phyloP scores from a whole-genome alignment of 2,888 invertebrate species.

The Teinopalpus imperialis region DNA sequence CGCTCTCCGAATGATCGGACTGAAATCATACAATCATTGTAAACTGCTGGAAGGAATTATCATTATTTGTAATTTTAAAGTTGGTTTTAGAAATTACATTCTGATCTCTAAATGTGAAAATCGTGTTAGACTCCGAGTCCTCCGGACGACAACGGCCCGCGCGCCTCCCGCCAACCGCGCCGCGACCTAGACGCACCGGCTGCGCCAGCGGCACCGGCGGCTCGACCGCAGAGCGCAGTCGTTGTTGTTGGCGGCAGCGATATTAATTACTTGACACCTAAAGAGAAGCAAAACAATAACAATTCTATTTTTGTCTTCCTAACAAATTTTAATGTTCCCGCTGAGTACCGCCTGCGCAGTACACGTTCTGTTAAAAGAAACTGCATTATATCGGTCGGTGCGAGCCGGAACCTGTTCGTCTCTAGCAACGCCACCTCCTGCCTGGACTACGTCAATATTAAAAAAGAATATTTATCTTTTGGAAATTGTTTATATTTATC shows the following conservation, averaged over 20 bases:
- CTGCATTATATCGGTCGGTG: too few species aligned
- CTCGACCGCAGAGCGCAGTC: too few species aligned
- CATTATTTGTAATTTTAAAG: slow-evolving; percentile 73
- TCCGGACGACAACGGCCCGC: slow-evolving; percentile 43
- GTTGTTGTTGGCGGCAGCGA: slow-evolving; percentile 14
- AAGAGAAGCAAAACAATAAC: neutral
- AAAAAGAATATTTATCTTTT: slow-evolving; percentile 52
- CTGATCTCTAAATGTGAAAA: slow-evolving; percentile 78
- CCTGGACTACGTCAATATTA: slow-evolving; percentile 50
- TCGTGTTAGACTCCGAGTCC: slow-evolving; percentile 51
- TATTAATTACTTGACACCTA: neutral
- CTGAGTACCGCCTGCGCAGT: too few species aligned
- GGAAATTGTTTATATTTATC: slow-evolving; percentile 61
- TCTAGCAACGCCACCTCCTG: slow-evolving; percentile 48
- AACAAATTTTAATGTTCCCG: too few species aligned
- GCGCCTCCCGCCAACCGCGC: slow-evolving; percentile 45
- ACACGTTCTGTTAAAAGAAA: too few species aligned
- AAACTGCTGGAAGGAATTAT: slow-evolving; percentile 75
- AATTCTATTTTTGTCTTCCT: too few species aligned
- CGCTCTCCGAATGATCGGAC: neutral
- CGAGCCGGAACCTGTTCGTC: too few species aligned
- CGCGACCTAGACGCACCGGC: slow-evolving; percentile 23
- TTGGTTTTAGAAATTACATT: slow-evolving; percentile 75
- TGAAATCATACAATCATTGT: slow-evolving; percentile 65
- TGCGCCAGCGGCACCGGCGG: too few species aligned